Base-by-base conservation (phyloP, 2,113 vertebrate species). In the Sardina pilchardus region DNA sequence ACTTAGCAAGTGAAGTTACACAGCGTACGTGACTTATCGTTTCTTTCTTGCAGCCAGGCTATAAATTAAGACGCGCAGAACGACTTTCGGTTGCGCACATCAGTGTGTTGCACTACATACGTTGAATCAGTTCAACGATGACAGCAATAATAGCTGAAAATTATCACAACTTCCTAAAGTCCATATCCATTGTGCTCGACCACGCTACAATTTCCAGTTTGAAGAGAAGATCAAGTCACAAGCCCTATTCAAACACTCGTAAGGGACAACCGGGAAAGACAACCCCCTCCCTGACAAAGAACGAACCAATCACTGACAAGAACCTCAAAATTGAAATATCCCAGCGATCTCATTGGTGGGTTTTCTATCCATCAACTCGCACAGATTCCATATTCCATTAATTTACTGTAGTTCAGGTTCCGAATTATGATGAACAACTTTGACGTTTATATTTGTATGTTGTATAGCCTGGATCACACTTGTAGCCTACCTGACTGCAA, bases 201-300 rank as follows among this genome's bases (percentile, higher is more conserved):
- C 67, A 75, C 67, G 67, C 67, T 14, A 75, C 67, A 17, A 75
- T 36, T 67, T 30, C 30, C 6, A 75, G 1, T 75, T 36, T 36
- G 67, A 75, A 34, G 30, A 75, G 26, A 5, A 16, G 67, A 36
- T 36, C 30, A 75, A 75, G 67, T 36, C 83, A 45, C 78, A 53
- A 91, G 89, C 89, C 92, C 92, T 93, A 93, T 94, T 93, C 93
- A 92, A 94, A 92, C 93, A 87, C 92, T 83, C 86, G 89, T 85
- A 89, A 84, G 89, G 85, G 17, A 84, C 89, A 93, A 93, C 93
- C 93, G 93, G 92, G 93, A 95, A 94, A 94, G 85, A 14, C 21
- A 42, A 16, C 91, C 91, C 93, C 94, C 92, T 86, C 84, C 81
- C 71, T 0, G 78, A 24, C 0, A 45, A 50, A n/a, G 89, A 1